Evolutionary conservation across 1,140 invertebrate genomes (phyloP).

Genomic region (Drosophila bipectinata): DNA sequence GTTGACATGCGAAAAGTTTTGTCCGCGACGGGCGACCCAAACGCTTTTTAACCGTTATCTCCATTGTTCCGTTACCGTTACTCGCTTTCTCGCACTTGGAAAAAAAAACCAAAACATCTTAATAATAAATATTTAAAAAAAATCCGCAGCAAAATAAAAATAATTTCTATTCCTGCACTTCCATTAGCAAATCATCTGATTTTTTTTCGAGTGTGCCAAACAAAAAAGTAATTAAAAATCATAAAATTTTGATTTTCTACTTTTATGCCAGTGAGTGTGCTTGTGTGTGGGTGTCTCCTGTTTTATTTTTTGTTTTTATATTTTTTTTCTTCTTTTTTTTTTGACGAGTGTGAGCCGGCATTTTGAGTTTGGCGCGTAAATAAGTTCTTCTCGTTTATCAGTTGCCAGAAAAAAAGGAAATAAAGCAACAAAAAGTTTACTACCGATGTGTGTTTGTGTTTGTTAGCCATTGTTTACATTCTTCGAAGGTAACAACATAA

Average conservation of each 20-base stretch:
- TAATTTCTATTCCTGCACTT: neutral
- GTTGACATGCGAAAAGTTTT: constrained; percentile 75
- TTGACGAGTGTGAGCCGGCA: constrained; percentile 39
- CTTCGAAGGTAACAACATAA: constrained; percentile 28
- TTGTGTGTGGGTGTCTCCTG: neutral
- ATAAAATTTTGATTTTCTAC: constrained; percentile 4
- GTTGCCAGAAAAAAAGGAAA: constrained; percentile 6
- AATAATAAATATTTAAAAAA: neutral
- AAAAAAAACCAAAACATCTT: neutral
- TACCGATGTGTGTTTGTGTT: neutral
- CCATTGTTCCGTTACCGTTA: constrained; percentile 51
- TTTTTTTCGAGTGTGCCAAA: constrained; percentile 34
- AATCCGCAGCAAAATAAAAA: constrained; percentile 41
- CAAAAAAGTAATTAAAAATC: constrained; percentile 35
- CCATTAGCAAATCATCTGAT: neutral
- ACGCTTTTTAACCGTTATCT: constrained; percentile 63
- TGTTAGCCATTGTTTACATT: constrained; percentile 34
- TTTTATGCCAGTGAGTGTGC: constrained; percentile 1
- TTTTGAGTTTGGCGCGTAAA: constrained; percentile 70
- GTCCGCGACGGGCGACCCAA: constrained; percentile 64
- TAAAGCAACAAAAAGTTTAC: constrained; percentile 2
- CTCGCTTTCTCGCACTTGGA: constrained; percentile 28
- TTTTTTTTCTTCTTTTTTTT: neutral
- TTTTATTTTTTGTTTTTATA: neutral
- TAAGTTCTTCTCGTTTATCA: constrained; percentile 47